These are phyloP conservation scores for Dufourea novaeangliae DNA, from an alignment of 1,140 invertebrate genomes.

Conservation along the genomic window DNA sequence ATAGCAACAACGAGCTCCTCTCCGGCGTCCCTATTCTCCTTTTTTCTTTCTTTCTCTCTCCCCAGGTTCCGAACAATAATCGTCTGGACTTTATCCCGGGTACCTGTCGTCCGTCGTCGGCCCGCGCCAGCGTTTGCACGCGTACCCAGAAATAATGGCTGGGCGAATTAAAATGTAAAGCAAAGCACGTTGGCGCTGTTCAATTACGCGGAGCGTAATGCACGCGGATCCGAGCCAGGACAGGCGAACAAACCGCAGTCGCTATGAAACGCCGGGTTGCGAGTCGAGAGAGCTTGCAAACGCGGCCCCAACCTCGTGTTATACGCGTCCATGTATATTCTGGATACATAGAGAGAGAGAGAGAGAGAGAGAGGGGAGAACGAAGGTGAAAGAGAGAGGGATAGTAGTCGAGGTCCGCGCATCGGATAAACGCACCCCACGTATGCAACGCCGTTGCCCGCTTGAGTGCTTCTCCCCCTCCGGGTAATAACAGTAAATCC, in stretches of 20 bases:
- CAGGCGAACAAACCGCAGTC: slow-evolving; percentile 56
- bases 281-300: slow-evolving; percentile 28
- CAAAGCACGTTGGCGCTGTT: slow-evolving; percentile 55
- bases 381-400: background rate
- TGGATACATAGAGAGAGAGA: slow-evolving; percentile 2
- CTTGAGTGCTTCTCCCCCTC: slow-evolving; percentile 70
- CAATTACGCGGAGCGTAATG: slow-evolving; percentile 58
- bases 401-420: slow-evolving; percentile 10
- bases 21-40: background rate
- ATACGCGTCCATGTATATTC: slow-evolving; percentile 8
- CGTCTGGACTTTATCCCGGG: slow-evolving; percentile 8
- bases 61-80: background rate
- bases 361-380: background rate
- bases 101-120: background rate
- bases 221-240: slow-evolving; percentile 40
- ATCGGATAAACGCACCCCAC: slow-evolving; percentile 66
- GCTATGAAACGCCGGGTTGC: slow-evolving; percentile 57
- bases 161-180: slow-evolving; percentile 45
- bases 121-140: background rate
- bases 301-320: background rate
- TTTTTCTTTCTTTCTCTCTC: background rate
- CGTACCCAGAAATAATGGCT: slow-evolving; percentile 15
- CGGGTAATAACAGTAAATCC: slow-evolving; percentile 81
- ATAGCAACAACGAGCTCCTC: background rate
- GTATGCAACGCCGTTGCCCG: slow-evolving; percentile 66